Evolutionary conservation across 2,113 vertebrate species (phyloP).

Genomic region (Salvator merianae): DNA sequence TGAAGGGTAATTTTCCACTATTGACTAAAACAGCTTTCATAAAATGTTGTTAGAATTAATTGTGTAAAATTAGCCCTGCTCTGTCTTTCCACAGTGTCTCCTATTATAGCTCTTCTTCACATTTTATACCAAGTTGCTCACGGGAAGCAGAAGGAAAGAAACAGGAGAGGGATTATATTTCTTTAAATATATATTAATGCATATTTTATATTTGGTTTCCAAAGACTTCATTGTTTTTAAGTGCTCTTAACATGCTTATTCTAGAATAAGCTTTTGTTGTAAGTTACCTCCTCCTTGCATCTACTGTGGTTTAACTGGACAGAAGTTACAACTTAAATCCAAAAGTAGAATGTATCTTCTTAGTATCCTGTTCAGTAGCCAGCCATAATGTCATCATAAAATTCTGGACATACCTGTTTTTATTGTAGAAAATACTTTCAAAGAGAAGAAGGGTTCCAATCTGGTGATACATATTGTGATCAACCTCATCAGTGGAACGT

Average conservation of each 20-base stretch:
- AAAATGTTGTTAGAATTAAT: constrained; percentile 9
- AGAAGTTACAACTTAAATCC: not conserved
- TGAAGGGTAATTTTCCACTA: constrained; percentile 20
- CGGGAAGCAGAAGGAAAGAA: not conserved
- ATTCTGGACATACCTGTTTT: no score
- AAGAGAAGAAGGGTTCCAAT: not conserved
- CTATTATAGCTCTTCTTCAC: not conserved
- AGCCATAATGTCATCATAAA: not conserved
- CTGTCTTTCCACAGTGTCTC: constrained; percentile 15
- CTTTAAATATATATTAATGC: not conserved
- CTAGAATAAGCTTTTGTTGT: not conserved
- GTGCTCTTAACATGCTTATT: not conserved
- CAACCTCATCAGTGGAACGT: not conserved
- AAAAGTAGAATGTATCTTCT: not conserved
- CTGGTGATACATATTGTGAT: not conserved
- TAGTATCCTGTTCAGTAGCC: not conserved
- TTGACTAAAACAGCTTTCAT: constrained; percentile 14
- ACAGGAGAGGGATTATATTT: not conserved
- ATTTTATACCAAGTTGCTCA: not conserved
- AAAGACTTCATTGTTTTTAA: not conserved
- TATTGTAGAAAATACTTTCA: not conserved
- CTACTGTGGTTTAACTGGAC: not conserved
- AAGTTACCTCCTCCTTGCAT: not conserved
- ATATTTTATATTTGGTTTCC: not conserved
- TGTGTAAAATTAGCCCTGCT: constrained; percentile 18